Evolutionary conservation across 2,113 vertebrate species (phyloP).

Genomic region (Callochromis pleurospilus): DNA sequence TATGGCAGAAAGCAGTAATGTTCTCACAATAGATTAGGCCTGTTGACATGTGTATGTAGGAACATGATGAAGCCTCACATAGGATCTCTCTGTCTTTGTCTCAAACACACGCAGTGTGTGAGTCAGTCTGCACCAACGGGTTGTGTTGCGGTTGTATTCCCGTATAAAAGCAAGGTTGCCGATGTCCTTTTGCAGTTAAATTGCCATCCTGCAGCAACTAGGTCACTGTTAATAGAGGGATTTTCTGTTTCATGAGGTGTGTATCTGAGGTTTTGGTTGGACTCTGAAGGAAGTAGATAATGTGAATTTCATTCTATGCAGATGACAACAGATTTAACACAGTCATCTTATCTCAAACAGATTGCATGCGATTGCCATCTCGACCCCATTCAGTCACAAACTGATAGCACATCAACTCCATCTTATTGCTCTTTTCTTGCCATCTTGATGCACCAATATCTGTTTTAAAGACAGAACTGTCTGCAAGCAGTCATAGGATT

Average conservation of each 20-base stretch:
- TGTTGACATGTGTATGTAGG: conserved; percentile 42
- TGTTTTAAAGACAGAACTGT: background rate
- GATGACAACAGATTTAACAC: background rate
- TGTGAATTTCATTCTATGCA: background rate
- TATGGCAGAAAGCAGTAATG: conserved; percentile 27
- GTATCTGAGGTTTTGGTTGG: background rate
- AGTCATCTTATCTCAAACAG: background rate
- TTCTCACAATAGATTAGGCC: conserved; percentile 42
- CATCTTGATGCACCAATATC: background rate
- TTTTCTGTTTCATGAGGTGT: background rate
- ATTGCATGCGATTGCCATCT: background rate
- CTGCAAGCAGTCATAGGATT: fast-evolving
- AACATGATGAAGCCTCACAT: background rate
- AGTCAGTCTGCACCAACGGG: background rate
- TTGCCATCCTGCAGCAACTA: background rate
- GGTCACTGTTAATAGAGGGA: background rate
- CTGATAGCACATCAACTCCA: background rate
- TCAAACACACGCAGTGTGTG: background rate
- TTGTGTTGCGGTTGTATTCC: background rate
- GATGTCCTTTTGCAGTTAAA: background rate
- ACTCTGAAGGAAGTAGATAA: background rate
- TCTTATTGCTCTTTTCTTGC: background rate
- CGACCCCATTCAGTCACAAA: background rate
- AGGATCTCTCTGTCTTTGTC: background rate
- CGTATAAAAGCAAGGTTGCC: fast-evolving